These are phyloP conservation scores for Apotomis capreana DNA, from an alignment of 2,888 invertebrate species.

Conservation along the genomic window DNA sequence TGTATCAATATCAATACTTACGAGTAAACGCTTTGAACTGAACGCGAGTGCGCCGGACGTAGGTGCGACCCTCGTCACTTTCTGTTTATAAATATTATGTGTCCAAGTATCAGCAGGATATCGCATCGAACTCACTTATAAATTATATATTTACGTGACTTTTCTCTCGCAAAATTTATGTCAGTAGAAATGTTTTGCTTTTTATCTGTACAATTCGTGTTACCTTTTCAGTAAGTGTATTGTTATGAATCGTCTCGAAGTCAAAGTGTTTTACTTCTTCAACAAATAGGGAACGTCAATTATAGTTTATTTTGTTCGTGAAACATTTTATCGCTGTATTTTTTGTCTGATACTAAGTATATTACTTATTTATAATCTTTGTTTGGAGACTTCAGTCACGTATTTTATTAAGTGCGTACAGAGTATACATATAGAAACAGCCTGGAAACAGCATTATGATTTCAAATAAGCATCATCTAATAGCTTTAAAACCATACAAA, in stretches of 20 bases:
- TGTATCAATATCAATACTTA: slow-evolving; percentile 44
- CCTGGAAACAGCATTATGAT: no score
- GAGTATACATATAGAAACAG: no score
- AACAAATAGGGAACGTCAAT: background rate
- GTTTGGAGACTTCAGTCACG: no score
- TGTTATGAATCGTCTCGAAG: background rate
- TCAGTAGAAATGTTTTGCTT: slow-evolving; percentile 13
- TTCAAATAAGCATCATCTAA: no score
- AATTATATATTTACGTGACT: slow-evolving; percentile 39
- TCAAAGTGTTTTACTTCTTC: background rate
- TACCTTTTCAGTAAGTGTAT: slow-evolving; percentile 1
- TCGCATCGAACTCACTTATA: slow-evolving; percentile 38
- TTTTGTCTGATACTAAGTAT: background rate
- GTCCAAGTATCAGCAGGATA: slow-evolving; percentile 38
- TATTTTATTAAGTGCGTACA: no score
- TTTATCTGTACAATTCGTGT: background rate
- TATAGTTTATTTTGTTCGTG: background rate
- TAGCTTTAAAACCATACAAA: no score
- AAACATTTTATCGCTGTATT: background rate
- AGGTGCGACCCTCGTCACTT: slow-evolving; percentile 69
- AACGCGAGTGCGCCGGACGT: slow-evolving; percentile 65
- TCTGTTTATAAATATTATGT: slow-evolving; percentile 58
- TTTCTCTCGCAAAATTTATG: slow-evolving; percentile 21
- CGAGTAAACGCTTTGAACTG: slow-evolving; percentile 46
- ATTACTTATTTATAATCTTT: no score